Base-by-base conservation (phyloP, 2,113 vertebrate genomes). In the Spilogale gracilis region DNA sequence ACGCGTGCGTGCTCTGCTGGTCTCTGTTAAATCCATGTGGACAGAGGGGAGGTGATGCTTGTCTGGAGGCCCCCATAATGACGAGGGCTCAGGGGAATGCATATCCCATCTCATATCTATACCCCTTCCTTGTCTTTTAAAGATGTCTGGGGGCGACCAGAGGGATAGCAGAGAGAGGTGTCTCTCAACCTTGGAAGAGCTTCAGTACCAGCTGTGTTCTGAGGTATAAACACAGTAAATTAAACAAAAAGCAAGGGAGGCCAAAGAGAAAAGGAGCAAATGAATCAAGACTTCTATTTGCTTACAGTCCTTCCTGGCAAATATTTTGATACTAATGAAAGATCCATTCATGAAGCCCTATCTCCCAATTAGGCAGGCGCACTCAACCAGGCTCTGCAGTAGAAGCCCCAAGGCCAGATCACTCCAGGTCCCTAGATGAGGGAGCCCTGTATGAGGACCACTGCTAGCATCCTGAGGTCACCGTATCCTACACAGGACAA, bases 211-310 rank as follows among this genome's bases (percentile, higher is more conserved):
- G 95, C 84, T 95, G 67, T 0, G 0, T 89, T 90, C 93, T 92
- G 69, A 84, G 89, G 71, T 89, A 45, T 97, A 98, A 98, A 99
- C 98, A 98, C 58, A 82, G 65, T 86, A 97, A 97, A 69, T 94
- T 92, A 97, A 96, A 94, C 91, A 94, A 96, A 97, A 96, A 76
- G 43, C 30, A 81, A 88, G 56, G 48, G 45, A 93, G 73, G 38
- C 74, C 5, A 89, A 30, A 81, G 74, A 95, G 96, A 96, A 95
- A 95, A 92, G 90, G 95, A 97, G 52, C 88, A 84, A 97, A 82
- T 97, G 96, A 97, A 97, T 97, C 91, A 89, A 96, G 96, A 80
- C 65, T 95, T 92, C 97, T 87, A 18, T 0, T 83, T 98, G 95
- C 96, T 96, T 94, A 93, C 76, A 96, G 94, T 63, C 81, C 58